Percentiles rank a stretch among this genome's conserved stretches.
phyloP scores from a whole-genome alignment of 2,888 invertebrate genomes.

The Metallyticus violacea region DNA sequence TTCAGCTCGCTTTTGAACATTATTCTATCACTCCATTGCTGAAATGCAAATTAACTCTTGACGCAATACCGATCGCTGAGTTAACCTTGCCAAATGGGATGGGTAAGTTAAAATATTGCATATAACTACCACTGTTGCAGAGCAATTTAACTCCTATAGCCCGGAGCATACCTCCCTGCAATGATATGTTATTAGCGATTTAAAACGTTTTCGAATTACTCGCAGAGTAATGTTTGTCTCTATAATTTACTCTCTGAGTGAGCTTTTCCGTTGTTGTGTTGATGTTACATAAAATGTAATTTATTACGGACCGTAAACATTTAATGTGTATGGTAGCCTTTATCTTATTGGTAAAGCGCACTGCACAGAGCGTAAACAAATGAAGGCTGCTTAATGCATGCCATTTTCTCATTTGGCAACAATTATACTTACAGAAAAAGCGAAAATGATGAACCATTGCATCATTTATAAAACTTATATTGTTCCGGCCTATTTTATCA shows the following conservation, averaged over 20 bases:
- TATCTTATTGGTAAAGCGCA: background rate
- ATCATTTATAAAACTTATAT: background rate
- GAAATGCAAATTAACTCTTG: no score
- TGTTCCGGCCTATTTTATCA: no score
- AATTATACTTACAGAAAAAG: background rate
- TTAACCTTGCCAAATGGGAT: background rate
- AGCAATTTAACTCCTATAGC: background rate
- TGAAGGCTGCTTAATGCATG: background rate
- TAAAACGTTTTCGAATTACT: background rate
- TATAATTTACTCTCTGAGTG: background rate
- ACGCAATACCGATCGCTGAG: background rate
- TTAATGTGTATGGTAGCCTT: background rate
- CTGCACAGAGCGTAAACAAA: background rate
- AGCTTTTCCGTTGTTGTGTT: background rate
- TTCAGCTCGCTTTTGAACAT: no score
- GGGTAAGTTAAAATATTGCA: background rate
- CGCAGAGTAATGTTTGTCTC: background rate
- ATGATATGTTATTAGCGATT: background rate
- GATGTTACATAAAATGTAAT: background rate
- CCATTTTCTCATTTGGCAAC: background rate
- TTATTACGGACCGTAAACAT: background rate
- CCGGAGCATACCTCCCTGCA: background rate
- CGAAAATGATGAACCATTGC: background rate
- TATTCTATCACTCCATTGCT: no score
- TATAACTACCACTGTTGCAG: background rate